Base-by-base conservation (phyloP, 1,140 invertebrate genomes). In the Monomorium pharaonis region DNA sequence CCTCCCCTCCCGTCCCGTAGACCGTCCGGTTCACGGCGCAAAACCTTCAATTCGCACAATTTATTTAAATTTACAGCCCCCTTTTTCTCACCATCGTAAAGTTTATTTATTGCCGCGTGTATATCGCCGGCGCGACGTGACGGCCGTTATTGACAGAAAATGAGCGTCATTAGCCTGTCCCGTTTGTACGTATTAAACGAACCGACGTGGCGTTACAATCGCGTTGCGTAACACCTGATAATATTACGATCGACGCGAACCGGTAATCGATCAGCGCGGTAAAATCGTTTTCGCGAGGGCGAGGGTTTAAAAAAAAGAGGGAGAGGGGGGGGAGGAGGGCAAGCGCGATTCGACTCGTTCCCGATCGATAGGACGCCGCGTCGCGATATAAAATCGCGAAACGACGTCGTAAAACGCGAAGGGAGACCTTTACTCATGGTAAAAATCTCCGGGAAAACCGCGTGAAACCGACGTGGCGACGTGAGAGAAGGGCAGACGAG, bases 361-460 rank as follows among this genome's bases (percentile, higher is more conserved):
- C 44, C 62, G 78, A 65, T 86, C 85, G 85, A 75, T 65, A 62
- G 42, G 54, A 62, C 62, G 58, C 70, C 27, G 44, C 24, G 65
- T 14, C 42, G 85, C 51, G 81, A 77, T 72, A 87, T 87, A 87
- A 87, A 87, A 87, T 87, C 86, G 81, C 63, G 47, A 30, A 85
- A 87, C 86, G 86, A 87, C 65, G 54, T 85, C 86, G 81, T 87
- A 87, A 87, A 87, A 60, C n/a, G 56, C 69, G 72, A 67, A 54
- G 62, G 42, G 81, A 67, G 72, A 51, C 63, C 63, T 81, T 58
- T 86, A 51, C 63, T 58, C 70, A 85, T 85, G 72, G 72, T 77
- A 85, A 87, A n/a, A 85, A 87, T 85, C 86, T 86, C 47, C 44
- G 72, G 54, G 63, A 87, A 75, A 87, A 74, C 70, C 70, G 51